phyloP scores from a whole-genome alignment of 2,888 invertebrate species.

The Drosophila cognata region DNA sequence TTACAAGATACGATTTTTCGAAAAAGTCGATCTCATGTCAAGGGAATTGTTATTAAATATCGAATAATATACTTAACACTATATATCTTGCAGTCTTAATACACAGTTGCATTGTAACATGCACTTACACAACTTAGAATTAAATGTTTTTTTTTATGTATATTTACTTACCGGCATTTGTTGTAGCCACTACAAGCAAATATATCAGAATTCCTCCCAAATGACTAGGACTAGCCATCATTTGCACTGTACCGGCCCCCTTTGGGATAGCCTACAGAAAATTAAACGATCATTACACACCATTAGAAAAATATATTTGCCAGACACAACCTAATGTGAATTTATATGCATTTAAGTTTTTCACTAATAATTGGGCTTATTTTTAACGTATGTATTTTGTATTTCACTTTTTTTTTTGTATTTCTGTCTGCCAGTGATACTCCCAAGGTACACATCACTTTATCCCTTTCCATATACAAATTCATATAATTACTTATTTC shows the following conservation, averaged over 20 bases:
- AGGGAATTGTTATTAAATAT: not conserved
- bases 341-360: not conserved
- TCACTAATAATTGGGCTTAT: not conserved
- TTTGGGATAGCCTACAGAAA: conserved; percentile 46
- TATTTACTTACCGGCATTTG: conserved; percentile 57
- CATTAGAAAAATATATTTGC: conserved; percentile 7
- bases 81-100: not conserved
- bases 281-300: conserved; percentile 20
- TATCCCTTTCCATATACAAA: not conserved
- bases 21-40: not conserved
- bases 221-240: conserved; percentile 27
- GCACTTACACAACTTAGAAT: not conserved
- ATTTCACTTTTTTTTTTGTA: conserved; percentile 5
- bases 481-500: not conserved
- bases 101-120: not conserved
- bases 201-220: conserved; percentile 36
- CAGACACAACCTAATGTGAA: not conserved
- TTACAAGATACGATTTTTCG: not conserved
- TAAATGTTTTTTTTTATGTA: not conserved
- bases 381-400: not conserved
- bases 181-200: conserved; percentile 43
- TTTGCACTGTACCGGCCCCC: conserved; percentile 30
- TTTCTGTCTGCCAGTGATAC: not conserved
- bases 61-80: not conserved
- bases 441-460: not conserved